Conservation (phyloP, 2,888 invertebrate genomes). For the Philhelius pedissequus region DNA sequence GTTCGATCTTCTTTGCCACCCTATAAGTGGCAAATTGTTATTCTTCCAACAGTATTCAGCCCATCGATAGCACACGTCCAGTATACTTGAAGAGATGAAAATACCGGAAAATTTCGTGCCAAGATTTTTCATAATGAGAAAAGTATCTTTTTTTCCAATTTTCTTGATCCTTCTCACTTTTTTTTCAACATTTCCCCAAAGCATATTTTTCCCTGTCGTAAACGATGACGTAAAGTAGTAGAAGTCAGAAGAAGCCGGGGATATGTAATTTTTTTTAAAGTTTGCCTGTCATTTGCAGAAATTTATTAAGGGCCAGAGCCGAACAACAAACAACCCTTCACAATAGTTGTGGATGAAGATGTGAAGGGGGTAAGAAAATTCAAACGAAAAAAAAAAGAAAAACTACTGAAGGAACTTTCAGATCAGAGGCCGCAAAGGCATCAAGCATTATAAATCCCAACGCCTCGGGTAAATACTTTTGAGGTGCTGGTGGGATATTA, state of each 20-base stretch:
- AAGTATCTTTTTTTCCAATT: conserved; percentile 54
- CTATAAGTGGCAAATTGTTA: conserved; percentile 49
- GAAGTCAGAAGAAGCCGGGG: too few relatives aligned
- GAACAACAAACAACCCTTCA: conserved; percentile 54
- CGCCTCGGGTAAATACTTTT: conserved; percentile 58
- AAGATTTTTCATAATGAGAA: conserved; percentile 66
- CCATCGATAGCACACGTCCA: conserved; percentile 61
- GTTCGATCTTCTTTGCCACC: background rate
- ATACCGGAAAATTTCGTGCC: conserved; percentile 65
- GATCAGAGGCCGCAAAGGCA: conserved; percentile 52
- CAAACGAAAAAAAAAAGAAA: background rate
- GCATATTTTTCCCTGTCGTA: background rate
- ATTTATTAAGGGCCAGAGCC: conserved; percentile 43
- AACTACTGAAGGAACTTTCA: conserved; percentile 31
- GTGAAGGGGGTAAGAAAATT: background rate
- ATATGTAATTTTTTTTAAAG: background rate
- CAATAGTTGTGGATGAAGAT: background rate
- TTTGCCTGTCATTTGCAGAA: conserved; percentile 13
- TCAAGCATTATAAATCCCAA: conserved; percentile 59
- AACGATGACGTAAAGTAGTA: background rate
- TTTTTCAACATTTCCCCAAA: background rate
- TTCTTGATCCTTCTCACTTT: background rate
- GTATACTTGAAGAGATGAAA: conserved; percentile 52
- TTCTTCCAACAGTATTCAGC: conserved; percentile 37
- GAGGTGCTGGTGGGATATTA: conserved; percentile 53